Evolutionary conservation across 2,113 vertebrate species (phyloP).

Genomic region (Lamprologus tigripictilis): DNA sequence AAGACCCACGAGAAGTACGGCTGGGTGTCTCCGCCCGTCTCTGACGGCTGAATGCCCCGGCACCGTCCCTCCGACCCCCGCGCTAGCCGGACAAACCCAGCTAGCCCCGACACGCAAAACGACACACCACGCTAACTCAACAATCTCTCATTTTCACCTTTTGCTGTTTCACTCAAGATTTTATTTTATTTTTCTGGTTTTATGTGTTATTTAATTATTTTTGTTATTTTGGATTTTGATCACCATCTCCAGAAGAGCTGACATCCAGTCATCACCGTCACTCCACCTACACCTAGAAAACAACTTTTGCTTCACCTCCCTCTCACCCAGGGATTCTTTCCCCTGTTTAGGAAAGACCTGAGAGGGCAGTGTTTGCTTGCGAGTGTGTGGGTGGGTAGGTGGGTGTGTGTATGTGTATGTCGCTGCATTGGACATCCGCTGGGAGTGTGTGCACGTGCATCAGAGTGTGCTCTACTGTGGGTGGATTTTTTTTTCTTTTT

Average conservation of each 20-base stretch:
- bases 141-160: constrained; percentile 28
- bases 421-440: constrained; percentile 5
- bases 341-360: constrained; percentile 5
- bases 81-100: constrained; percentile 41
- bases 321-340: constrained; percentile 8
- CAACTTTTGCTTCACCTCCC: background rate
- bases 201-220: background rate
- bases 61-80: background rate
- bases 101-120: constrained; percentile 53
- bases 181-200: background rate
- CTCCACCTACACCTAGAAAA: background rate
- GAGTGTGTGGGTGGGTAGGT: background rate
- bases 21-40: constrained; percentile 96
- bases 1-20: constrained; percentile 99
- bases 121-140: constrained; percentile 61
- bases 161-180: background rate
- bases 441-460: constrained; percentile 10
- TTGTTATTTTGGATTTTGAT: background rate
- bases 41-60: constrained; percentile 83
- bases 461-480: background rate
- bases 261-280: background rate
- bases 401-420: background rate
- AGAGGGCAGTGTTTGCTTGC: constrained; percentile 18
- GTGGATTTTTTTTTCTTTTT: background rate
- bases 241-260: constrained; percentile 1